Percentiles rank a stretch among this genome's conserved stretches.
Conservation (phyloP, 2,113 vertebrate species). For the Chionomys nivalis region DNA sequence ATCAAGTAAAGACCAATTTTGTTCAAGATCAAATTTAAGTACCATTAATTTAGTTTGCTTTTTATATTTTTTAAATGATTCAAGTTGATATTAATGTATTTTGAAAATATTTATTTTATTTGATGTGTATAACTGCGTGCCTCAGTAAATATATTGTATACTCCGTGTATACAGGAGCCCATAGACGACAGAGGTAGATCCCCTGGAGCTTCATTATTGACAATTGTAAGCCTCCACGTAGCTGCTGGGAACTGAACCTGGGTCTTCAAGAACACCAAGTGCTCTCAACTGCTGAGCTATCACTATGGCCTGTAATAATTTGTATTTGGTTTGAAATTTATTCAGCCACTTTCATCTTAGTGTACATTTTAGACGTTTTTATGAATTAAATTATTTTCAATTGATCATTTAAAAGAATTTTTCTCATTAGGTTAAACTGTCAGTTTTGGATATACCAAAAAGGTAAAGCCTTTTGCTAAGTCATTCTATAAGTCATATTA, state of each 20-base stretch:
- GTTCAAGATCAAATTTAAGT: neutral
- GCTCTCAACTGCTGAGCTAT: neutral
- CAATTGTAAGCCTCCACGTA: neutral
- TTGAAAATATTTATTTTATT: neutral
- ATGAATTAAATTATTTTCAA: neutral
- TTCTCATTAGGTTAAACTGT: slow-evolving; percentile 2
- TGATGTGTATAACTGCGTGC: neutral
- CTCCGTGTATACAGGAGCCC: neutral
- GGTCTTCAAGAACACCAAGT: neutral
- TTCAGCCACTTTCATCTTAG: neutral
- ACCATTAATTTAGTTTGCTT: neutral
- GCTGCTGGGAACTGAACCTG: neutral
- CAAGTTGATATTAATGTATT: neutral
- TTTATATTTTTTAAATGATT: slow-evolving; percentile 29
- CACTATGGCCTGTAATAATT: neutral
- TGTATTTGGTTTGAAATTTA: slow-evolving; percentile 1
- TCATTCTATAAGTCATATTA: slow-evolving; percentile 12
- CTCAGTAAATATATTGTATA: neutral
- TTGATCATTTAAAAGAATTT: slow-evolving; percentile 43
- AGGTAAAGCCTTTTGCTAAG: slow-evolving; percentile 1
- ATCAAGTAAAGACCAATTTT: neutral
- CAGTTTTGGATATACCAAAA: neutral
- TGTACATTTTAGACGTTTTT: slow-evolving; percentile 29
- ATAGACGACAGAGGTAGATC: neutral
- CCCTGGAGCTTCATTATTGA: neutral